These are phyloP conservation scores for Epinotia ramella DNA, from an alignment of 2,888 invertebrate genomes.

Conservation along the genomic window DNA sequence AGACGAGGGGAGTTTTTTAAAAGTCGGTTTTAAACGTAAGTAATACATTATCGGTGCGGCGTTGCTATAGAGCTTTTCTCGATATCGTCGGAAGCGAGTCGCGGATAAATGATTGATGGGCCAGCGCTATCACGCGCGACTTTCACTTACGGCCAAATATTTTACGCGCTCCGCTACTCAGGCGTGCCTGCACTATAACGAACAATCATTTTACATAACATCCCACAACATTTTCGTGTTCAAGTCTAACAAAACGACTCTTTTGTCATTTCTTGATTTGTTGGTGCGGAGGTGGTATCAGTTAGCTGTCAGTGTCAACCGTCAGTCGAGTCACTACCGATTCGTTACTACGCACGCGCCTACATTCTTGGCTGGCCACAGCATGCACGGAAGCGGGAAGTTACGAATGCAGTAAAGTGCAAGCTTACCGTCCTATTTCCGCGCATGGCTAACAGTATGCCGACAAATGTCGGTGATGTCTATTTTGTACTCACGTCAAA, in stretches of 20 bases:
- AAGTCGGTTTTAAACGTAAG: slow-evolving; percentile 79
- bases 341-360: too few species aligned
- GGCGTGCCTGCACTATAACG: slow-evolving; percentile 13
- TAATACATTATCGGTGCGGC: slow-evolving; percentile 80
- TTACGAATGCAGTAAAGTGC: too few species aligned
- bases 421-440: too few species aligned
- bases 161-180: slow-evolving; percentile 52
- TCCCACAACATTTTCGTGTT: neutral
- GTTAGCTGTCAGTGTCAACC: too few species aligned
- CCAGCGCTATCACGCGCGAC: slow-evolving; percentile 69
- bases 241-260: neutral
- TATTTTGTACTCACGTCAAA: too few species aligned
- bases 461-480: too few species aligned
- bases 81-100: slow-evolving; percentile 72
- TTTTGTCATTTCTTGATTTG: neutral
- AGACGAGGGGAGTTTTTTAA: slow-evolving; percentile 67
- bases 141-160: slow-evolving; percentile 78
- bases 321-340: too few species aligned
- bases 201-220: slow-evolving; percentile 11
- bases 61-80: slow-evolving; percentile 79
- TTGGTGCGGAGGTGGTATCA: too few species aligned
- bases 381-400: too few species aligned
- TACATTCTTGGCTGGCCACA: too few species aligned
- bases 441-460: too few species aligned
- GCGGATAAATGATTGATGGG: slow-evolving; percentile 82